phyloP scores from a whole-genome alignment of 2,888 invertebrate species.

The Eremobia ochroleuca region DNA sequence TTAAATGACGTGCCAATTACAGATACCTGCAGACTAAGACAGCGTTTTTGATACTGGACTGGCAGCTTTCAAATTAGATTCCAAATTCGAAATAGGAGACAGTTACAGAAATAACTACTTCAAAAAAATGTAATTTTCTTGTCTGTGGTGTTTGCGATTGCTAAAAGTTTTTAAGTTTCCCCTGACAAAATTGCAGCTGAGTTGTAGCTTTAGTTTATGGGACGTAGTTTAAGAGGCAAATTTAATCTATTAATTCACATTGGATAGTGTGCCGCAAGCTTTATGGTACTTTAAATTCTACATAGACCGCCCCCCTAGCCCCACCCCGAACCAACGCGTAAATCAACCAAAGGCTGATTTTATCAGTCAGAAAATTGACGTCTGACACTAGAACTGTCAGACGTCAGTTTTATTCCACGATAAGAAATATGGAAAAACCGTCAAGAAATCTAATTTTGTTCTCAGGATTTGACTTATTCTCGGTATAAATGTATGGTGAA shows the following conservation, averaged over 20 bases:
- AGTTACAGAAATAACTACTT: background rate
- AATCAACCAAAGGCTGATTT: background rate
- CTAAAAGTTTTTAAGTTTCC: background rate
- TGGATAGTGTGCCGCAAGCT: background rate
- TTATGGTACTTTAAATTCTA: background rate
- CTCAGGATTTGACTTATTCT: background rate
- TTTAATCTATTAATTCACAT: background rate
- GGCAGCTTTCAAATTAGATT: background rate
- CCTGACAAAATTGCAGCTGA: background rate
- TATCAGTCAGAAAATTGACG: background rate
- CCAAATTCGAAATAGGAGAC: background rate
- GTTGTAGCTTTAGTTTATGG: background rate
- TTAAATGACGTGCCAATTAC: background rate
- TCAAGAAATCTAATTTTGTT: background rate
- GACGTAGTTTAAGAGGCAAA: background rate
- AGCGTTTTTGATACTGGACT: background rate
- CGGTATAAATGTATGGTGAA: background rate
- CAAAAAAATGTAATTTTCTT: too few relatives aligned
- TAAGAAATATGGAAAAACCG: background rate
- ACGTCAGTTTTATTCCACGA: background rate
- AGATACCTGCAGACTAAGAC: background rate
- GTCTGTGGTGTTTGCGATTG: too few relatives aligned
- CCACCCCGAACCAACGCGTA: too few relatives aligned
- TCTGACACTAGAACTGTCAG: too few relatives aligned
- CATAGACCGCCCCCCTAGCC: fast-evolving